Evolutionary conservation across 2,797 vertebrate genomes (phyloP), one percentile per base, ranked within the genome.

Genomic region (Somateria mollissima): DNA sequence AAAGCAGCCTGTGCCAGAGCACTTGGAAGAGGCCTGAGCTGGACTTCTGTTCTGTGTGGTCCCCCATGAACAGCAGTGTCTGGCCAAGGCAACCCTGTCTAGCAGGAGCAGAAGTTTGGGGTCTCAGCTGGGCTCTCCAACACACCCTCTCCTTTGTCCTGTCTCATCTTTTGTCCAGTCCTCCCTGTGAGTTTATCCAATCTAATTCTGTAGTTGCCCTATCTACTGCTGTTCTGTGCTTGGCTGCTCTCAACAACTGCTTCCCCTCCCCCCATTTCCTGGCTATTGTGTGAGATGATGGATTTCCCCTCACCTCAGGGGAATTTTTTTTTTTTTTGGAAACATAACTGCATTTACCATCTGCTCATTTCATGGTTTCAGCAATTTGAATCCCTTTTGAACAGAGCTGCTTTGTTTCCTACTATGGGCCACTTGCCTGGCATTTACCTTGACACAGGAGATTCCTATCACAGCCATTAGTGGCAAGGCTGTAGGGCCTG

Each of bases 291-390:
- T 16, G 32, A 87, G 82, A 97, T 96, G 90, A 92, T 96, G 91
- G 91, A 92, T 95, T 89, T 88, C 83, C 60, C 67, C 56, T 84
- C 74, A 95, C 82, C 89, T 94, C 90, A 1, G 41, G 95, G 97
- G 94, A 95, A 87, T 69, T 89, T 72, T 49, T 89, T 65, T 49
- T 49, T 58, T 75, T 41, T 87, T 97, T 95, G 92, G 90, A 95
- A 90, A 89, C 56, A 13, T 75, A 85, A 83, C 85, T 84, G 80
- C 83, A 91, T 92, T 96, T 92, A 84, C 94, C 95, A 95, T 96
- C 96, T 96, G 95, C 87, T 92, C 60, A 83, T 78, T 70, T 90
- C 34, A n/a, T 27, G 64, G 78, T 65, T 86, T 86, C 53, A 57
- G 78, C 0, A 2, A 67, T 92, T 92, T 65, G 78, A 66, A 94